Evolutionary conservation across 2,888 invertebrate genomes (phyloP).

Genomic region (Microdon myrmicae): DNA sequence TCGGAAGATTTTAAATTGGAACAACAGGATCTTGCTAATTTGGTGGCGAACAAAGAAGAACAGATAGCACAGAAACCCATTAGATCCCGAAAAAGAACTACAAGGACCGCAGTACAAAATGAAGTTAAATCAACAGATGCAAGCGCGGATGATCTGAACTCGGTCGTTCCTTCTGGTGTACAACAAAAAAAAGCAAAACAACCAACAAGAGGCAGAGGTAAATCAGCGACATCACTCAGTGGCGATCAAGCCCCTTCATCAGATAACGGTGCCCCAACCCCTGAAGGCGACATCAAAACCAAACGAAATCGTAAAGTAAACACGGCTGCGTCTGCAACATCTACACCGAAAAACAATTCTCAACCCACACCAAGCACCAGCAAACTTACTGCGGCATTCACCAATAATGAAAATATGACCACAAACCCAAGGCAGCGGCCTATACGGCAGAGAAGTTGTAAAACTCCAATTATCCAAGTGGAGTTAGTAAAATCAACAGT

Average conservation of each 20-base stretch:
- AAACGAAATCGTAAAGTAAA: too few relatives aligned
- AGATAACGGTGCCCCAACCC: conserved; percentile 55
- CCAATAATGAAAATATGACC: conserved; percentile 34
- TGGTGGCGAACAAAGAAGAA: too few relatives aligned
- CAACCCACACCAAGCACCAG: conserved; percentile 52
- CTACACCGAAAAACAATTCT: conserved; percentile 2
- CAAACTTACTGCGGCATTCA: conserved; percentile 56
- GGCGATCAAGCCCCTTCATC: conserved; percentile 53
- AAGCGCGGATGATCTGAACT: background rate
- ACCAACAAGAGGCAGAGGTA: background rate
- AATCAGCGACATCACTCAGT: conserved; percentile 1
- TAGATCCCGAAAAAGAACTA: too few relatives aligned
- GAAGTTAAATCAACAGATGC: too few relatives aligned
- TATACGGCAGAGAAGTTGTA: conserved; percentile 48
- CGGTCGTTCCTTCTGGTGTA: too few relatives aligned
- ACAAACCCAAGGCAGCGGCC: conserved; percentile 15
- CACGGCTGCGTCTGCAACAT: conserved; percentile 46
- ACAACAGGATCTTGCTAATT: too few relatives aligned
- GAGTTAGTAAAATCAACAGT: background rate
- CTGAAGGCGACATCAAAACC: conserved; percentile 42
- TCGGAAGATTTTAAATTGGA: too few relatives aligned
- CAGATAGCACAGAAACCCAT: too few relatives aligned
- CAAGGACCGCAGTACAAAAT: too few relatives aligned
- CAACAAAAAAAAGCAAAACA: conserved; percentile 6
- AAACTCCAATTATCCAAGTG: conserved; percentile 7